Percentiles rank a stretch among this genome's conserved stretches.
Evolutionary conservation across 2,113 vertebrate species (phyloP).

Genomic region (Phoxinus phoxinus): DNA sequence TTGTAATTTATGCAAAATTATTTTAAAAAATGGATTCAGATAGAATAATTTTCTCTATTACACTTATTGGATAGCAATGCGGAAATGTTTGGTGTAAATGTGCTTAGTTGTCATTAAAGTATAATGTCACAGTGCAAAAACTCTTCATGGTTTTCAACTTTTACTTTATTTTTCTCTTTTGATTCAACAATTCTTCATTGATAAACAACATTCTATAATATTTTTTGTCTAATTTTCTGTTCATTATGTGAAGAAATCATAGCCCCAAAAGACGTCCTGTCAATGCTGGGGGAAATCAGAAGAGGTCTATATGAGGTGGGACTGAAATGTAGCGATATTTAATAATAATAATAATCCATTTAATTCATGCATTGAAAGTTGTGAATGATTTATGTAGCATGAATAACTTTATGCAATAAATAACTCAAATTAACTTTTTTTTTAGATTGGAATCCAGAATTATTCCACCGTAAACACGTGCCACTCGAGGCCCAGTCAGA

Average conservation of each 20-base stretch:
- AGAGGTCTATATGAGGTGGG: slow-evolving; percentile 86
- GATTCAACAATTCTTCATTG: not conserved
- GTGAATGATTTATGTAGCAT: too few species aligned
- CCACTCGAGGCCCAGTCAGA: slow-evolving; percentile 83
- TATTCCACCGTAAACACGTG: slow-evolving; percentile 86
- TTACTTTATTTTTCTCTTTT: not conserved
- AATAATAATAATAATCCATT: not conserved
- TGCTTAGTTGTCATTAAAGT: not conserved
- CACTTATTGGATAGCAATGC: not conserved
- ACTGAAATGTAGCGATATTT: not conserved
- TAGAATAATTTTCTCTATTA: not conserved
- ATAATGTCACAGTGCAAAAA: not conserved
- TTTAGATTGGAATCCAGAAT: slow-evolving; percentile 91
- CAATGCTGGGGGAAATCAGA: slow-evolving; percentile 86
- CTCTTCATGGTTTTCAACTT: not conserved
- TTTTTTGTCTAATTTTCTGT: not conserved
- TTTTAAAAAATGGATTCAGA: not conserved
- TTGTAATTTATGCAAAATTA: not conserved
- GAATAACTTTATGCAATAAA: not conserved
- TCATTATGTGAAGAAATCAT: slow-evolving; percentile 79
- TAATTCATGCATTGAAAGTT: too few species aligned
- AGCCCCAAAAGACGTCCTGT: slow-evolving; percentile 88
- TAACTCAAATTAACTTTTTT: not conserved
- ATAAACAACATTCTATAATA: not conserved
- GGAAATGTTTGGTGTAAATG: not conserved